Conservation (phyloP, 2,797 vertebrate genomes). For the Iguana delicatissima region DNA sequence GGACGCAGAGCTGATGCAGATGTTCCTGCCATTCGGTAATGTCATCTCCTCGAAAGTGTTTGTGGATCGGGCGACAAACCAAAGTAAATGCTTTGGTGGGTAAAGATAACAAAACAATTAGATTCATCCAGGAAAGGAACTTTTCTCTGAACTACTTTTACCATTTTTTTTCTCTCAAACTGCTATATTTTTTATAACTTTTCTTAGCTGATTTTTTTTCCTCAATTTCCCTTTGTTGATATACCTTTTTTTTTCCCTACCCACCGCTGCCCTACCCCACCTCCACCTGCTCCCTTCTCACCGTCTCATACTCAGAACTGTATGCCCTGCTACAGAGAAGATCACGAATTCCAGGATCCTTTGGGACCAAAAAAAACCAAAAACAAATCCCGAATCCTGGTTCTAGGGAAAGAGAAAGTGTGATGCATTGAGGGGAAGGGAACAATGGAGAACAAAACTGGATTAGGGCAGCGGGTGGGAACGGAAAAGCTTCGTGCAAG, state of each 20-base stretch:
- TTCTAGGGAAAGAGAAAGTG: constrained; percentile 5
- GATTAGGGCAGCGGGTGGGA: background rate
- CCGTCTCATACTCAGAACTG: constrained; percentile 68
- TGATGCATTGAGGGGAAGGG: background rate
- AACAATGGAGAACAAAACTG: rapidly evolving
- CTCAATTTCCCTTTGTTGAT: constrained; percentile 70
- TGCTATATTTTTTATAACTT: constrained; percentile 73
- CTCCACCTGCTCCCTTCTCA: constrained; percentile 49
- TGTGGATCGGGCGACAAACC: constrained; percentile 99
- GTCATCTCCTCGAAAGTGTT: constrained; percentile 99
- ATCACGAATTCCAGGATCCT: constrained; percentile 25
- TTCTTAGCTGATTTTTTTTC: constrained; percentile 67
- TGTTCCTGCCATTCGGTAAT: constrained; percentile 99
- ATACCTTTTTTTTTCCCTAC: constrained; percentile 60
- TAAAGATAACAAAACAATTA: constrained; percentile 91
- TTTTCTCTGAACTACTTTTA: constrained; percentile 79
- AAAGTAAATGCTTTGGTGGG: constrained; percentile 99
- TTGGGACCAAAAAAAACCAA: background rate
- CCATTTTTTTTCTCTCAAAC: constrained; percentile 73
- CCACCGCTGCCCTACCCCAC: background rate
- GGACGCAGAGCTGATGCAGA: constrained; percentile 99
- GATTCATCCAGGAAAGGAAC: constrained; percentile 87
- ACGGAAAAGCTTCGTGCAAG: background rate
- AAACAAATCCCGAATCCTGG: background rate
- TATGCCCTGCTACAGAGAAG: constrained; percentile 50